Evolutionary conservation across 2,113 vertebrate genomes (phyloP), one percentile per base, ranked within the genome.

Genomic region (Microtus montanus): DNA sequence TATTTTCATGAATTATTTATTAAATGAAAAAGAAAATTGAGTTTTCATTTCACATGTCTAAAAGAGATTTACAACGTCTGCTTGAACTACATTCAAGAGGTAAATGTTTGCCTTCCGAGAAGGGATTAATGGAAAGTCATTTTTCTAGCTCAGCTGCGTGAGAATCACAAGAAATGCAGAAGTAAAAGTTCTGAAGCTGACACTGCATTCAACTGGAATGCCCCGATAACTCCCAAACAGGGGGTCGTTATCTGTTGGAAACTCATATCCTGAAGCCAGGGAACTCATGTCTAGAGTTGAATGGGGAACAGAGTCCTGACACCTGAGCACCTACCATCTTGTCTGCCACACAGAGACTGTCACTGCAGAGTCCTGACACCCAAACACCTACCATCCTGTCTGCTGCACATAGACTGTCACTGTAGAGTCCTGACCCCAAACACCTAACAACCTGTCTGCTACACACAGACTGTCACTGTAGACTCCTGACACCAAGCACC

Each of bases 21-120:
- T 73, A 89, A 94, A 79, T 15, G 71, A 26, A 87, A 82, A 22
- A 92, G 38, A 92, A 91, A 89, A 54, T 9, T 90, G 41, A 94
- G 15, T 85, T 70, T 94, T 91, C 20, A 88, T 24, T 82, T 96
- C 30, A 78, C 30, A 88, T 87, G 44, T 10, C 52, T 96, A 92
- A 96, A 88, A 78, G 52, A 87, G 41, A 86, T 61, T 92, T 64
- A 58, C 1, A 78, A 58, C 35, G 3, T 47, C 82, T 92, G 58
- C 73, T 87, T 89, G 41, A 9, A 74, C 47, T 58, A 89, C 30
- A 64, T 35, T 61, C 30, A 70, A 87, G 61, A 91, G 38, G 24
- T 84, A 86, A 80, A 85, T 89, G 11, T 66, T 91, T 61, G 66
- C 63, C 64, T 12, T 87, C 49, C 35, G 38, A 88, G 71, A 95